Evolutionary conservation across 2,888 invertebrate species (phyloP), one percentile per base, ranked within the genome.

Genomic region (Hemithea aestivaria): DNA sequence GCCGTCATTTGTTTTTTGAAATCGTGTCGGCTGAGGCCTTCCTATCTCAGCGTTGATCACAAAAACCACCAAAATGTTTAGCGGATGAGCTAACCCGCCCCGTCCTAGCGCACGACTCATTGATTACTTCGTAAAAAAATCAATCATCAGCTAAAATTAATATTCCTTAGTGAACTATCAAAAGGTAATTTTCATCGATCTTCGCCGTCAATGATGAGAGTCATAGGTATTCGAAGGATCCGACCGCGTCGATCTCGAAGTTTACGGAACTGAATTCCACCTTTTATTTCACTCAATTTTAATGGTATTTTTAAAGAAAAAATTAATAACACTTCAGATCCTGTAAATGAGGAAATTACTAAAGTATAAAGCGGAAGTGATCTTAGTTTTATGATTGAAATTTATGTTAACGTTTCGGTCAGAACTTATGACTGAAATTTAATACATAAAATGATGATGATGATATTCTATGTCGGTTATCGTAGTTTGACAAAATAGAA

Each of bases 51-150:
- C 66, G 63, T 60, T 57, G 55, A 62, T 66, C 77, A 83, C 79
- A 85, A 84, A 85, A 85, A 85, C 79, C 73, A 76, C 79, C 80
- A 73, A 80, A 82, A 83, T 78, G 77, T 72, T 74, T 77, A 60
- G 66, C 78, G 76, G 82, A 84, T 85, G 84, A 85, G 82, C 82
- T 83, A 84, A 84, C 83, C 73, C 74, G 75, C 77, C 76, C 82
- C 75, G 73, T 72, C 70, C 73, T 55, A 70, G 60, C 65, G 76
- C 83, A 84, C 84, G 84, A 85, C 67, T 82, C 80, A 78, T 80
- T 78, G 75, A 81, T 83, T 78, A 73, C 76, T 71, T 72, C 72
- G 73, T 76, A 83, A 83, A 84, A 83, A 84, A 79, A 67, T 73
- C 70, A 80, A 81, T 78, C 80, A 79, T 79, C 71, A 66, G 58